Base-by-base conservation (phyloP, 2,797 vertebrate genomes). In the Lacerta bilineata region DNA sequence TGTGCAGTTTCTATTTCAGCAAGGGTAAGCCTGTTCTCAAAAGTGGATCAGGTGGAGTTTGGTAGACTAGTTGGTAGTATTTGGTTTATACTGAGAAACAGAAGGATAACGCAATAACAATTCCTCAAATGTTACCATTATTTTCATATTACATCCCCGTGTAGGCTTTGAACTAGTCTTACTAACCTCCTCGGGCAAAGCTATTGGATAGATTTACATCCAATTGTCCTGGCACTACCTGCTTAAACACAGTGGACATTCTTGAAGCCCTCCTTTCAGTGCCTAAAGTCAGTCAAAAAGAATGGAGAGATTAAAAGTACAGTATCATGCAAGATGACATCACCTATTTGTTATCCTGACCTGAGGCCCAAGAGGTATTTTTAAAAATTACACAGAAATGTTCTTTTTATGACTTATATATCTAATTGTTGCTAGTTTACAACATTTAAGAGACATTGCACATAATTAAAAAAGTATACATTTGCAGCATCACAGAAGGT, bases 101-200 rank as follows among this genome's bases (percentile, higher is more conserved):
- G 75, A 78, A 59, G 81, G 64, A 72, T 79, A 61, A 71, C 10
- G 39, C 11, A 41, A 84, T 66, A 88, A 39, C 46, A 69, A 41
- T 27, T 25, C 41, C 59, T 75, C 71, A 82, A 43, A 69, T 25
- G 41, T 69, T 86, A 41, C 55, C 23, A 18, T 80, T 61, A 29
- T 61, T 41, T 96, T 92, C 92, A 95, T 93, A 91, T 87, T 92
- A 88, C 36, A 91, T 90, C 87, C 91, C 87, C 87, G 86, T 91
- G 95, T 27, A 96, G 90, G 95, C 91, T 97, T 95, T 96, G 98
- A 98, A 96, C 95, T 95, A 95, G 86, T 96, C 97, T 96, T 97
- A 97, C 98, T 98, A 97, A 99, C 98, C 99, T 98, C 98, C 99
- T 98, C 97, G 97, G 94, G 98, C 95, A 97, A 99, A 99, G 97